phyloP scores from a whole-genome alignment of 1,140 invertebrate genomes.

The Lasioglossum albipes region DNA sequence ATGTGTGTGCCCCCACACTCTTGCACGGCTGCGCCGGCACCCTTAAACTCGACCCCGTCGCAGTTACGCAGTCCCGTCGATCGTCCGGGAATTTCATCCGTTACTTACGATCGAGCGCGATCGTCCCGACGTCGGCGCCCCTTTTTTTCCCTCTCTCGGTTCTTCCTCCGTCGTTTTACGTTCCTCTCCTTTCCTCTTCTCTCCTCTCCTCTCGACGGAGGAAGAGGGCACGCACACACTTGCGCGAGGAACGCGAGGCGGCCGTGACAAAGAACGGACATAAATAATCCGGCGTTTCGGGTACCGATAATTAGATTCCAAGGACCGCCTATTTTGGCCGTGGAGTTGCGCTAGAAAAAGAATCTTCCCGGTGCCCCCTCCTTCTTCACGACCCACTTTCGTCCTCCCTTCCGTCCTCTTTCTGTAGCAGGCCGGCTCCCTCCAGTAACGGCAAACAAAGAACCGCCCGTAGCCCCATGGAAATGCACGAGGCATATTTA shows the following conservation, averaged over 20 bases:
- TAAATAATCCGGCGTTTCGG: constrained; percentile 61
- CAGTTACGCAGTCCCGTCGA: constrained; percentile 11
- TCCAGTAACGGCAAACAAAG: constrained; percentile 59
- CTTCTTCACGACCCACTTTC: constrained; percentile 51
- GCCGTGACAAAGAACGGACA: constrained; percentile 58
- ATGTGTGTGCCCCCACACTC: too few relatives aligned
- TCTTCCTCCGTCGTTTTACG: neutral
- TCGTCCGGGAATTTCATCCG: constrained; percentile 22
- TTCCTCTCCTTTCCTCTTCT: neutral
- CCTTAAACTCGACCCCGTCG: too few relatives aligned
- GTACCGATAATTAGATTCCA: constrained; percentile 68
- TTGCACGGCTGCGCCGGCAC: too few relatives aligned
- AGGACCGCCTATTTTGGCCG: constrained; percentile 66
- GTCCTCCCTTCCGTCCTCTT: constrained; percentile 10
- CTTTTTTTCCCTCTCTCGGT: constrained; percentile 1
- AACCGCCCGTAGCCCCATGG: constrained; percentile 40
- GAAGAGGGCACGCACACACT: constrained; percentile 12
- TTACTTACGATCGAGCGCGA: constrained; percentile 35
- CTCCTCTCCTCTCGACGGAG: neutral
- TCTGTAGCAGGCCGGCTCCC: neutral
- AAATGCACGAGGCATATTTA: constrained; percentile 66
- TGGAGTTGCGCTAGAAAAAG: constrained; percentile 62
- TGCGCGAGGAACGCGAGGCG: constrained; percentile 32
- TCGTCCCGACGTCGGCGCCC: constrained; percentile 25
- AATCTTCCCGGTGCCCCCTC: constrained; percentile 32